These are phyloP conservation scores for Trissolcus japonicus DNA, from an alignment of 2,888 invertebrate species.

Conservation along the genomic window DNA sequence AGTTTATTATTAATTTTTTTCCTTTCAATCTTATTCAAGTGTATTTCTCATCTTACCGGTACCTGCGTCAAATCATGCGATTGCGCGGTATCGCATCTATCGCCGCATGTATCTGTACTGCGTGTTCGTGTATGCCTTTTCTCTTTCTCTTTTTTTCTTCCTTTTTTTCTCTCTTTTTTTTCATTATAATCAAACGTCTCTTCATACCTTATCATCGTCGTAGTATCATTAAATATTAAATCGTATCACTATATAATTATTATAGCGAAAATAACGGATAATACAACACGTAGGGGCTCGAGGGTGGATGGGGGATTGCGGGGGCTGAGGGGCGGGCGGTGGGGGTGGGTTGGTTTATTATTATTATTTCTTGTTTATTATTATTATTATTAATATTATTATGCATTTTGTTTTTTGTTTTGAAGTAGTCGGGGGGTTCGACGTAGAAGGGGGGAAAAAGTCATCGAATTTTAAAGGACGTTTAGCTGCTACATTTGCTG, in stretches of 20 bases:
- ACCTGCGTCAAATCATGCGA: slow-evolving; percentile 57
- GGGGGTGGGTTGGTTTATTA: slow-evolving; percentile 29
- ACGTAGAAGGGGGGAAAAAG: slow-evolving; percentile 50
- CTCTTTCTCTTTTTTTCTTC: slow-evolving; percentile 50
- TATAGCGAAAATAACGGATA: slow-evolving; percentile 77
- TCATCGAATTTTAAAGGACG: slow-evolving; percentile 54
- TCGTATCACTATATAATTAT: slow-evolving; percentile 74
- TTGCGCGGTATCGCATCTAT: slow-evolving; percentile 59
- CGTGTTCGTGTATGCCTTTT: slow-evolving; percentile 62
- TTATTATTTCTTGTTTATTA: slow-evolving; percentile 32
- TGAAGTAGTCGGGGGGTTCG: slow-evolving; percentile 35
- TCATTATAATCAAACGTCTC: slow-evolving; percentile 74
- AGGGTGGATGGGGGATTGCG: slow-evolving; percentile 60
- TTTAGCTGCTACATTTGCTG: slow-evolving; percentile 67
- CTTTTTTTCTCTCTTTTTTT: slow-evolving; percentile 21
- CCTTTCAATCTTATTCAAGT: slow-evolving; percentile 53
- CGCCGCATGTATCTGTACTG: slow-evolving; percentile 65
- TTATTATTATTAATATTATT: slow-evolving; percentile 35
- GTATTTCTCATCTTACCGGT: slow-evolving; percentile 58
- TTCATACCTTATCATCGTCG: slow-evolving; percentile 76
- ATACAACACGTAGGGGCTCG: slow-evolving; percentile 76
- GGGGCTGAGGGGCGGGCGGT: slow-evolving; percentile 47
- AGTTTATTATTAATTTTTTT: slow-evolving; percentile 67
- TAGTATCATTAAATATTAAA: slow-evolving; percentile 76
- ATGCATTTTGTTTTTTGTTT: slow-evolving; percentile 31